A percentile compares a stretch with the other conserved stretches of the same genome.
These are phyloP conservation scores for Pogona vitticeps DNA, from an alignment of 2,113 vertebrate genomes.

Conservation along the genomic window DNA sequence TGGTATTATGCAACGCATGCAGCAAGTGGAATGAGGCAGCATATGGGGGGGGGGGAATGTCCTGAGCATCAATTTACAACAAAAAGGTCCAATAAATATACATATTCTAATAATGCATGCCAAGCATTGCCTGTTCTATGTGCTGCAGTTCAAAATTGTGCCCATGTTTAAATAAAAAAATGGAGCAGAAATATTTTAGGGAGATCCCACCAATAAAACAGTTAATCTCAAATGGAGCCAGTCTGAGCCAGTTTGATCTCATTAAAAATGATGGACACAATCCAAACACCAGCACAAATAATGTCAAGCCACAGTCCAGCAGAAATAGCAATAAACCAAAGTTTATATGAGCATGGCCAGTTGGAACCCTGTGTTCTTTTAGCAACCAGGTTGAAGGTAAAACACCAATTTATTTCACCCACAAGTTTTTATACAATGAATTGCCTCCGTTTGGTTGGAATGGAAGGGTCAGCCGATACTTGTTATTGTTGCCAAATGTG, in stretches of 20 bases:
- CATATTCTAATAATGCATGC: slow-evolving; percentile 45
- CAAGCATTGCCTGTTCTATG: slow-evolving; percentile 44
- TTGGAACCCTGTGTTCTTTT: background rate
- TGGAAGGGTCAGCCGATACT: no score
- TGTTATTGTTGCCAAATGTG: no score
- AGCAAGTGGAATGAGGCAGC: slow-evolving; percentile 50
- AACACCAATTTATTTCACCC: no score
- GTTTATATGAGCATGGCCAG: no score
- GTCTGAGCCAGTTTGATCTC: background rate
- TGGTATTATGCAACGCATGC: slow-evolving; percentile 59
- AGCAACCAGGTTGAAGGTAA: no score
- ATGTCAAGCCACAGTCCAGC: background rate
- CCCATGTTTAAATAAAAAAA: slow-evolving; percentile 44
- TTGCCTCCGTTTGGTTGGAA: no score
- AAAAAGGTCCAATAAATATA: slow-evolving; percentile 59
- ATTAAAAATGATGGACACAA: background rate
- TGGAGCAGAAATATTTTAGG: slow-evolving; percentile 21
- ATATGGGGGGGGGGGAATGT: slow-evolving; percentile 45
- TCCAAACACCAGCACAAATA: background rate
- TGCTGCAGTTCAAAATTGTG: slow-evolving; percentile 50
- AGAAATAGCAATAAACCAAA: background rate
- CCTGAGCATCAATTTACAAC: slow-evolving; percentile 41
- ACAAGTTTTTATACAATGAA: no score
- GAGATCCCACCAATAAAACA: slow-evolving; percentile 3
- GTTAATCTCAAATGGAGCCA: background rate